Conservation (phyloP, 2,797 vertebrate genomes). For the Halcyon leucocephala region DNA sequence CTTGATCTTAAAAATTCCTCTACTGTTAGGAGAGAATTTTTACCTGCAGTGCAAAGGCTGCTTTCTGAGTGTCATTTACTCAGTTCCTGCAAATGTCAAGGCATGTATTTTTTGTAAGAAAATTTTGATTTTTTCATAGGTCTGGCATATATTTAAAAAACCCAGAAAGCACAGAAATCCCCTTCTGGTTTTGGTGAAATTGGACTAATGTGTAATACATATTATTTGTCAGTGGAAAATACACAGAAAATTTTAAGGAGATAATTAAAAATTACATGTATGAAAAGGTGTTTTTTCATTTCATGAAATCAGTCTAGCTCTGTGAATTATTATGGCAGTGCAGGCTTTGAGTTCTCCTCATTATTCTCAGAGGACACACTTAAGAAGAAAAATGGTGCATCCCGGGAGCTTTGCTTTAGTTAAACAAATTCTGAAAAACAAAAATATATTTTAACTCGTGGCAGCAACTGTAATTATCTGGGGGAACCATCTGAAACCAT, state of each 20-base stretch:
- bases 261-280: not conserved
- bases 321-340: conserved; percentile 31
- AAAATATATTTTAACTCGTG: conserved; percentile 44
- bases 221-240: not conserved
- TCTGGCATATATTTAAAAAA: not conserved
- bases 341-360: conserved; percentile 26
- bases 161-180: not conserved
- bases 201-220: not conserved
- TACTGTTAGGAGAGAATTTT: not conserved
- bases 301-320: not conserved
- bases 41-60: not conserved
- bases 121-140: not conserved
- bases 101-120: not conserved
- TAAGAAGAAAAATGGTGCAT: conserved; percentile 47
- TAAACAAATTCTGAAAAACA: conserved; percentile 63
- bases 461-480: not conserved
- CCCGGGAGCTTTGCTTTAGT: conserved; percentile 42
- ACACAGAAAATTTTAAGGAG: not conserved
- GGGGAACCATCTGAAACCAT: not conserved
- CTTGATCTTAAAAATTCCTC: not conserved
- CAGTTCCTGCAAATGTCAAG: not conserved
- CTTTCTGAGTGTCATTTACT: not conserved
- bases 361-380: conserved; percentile 48
- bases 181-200: not conserved
- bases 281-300: conserved; percentile 35